A percentile compares a stretch with the other conserved stretches of the same genome.
Conservation (phyloP, 2,888 invertebrate species). For the Meteorus colon region DNA sequence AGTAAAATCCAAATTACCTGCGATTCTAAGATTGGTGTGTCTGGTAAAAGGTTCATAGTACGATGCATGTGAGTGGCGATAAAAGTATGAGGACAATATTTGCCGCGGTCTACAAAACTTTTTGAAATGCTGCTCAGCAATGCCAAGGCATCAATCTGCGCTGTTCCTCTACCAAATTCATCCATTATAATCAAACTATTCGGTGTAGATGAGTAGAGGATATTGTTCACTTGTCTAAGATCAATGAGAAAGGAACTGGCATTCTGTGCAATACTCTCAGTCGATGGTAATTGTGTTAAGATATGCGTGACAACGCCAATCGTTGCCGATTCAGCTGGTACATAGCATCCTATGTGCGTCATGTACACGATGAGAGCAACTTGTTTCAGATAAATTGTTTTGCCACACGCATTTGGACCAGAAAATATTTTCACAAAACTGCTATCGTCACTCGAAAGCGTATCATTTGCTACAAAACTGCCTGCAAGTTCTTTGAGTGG, state of each 20-base stretch:
- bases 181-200: constrained; percentile 87
- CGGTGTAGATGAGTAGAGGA: constrained; percentile 79
- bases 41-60: constrained; percentile 77
- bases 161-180: constrained; percentile 92
- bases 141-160: constrained; percentile 83
- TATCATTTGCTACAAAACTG: constrained; percentile 84
- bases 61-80: constrained; percentile 86
- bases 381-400: constrained; percentile 93
- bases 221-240: constrained; percentile 86
- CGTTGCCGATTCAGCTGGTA: constrained; percentile 85
- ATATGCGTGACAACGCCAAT: constrained; percentile 85
- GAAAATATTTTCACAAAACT: constrained; percentile 85
- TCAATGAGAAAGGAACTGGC: constrained; percentile 92
- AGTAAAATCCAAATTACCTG: constrained; percentile 72
- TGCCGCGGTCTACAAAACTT: constrained; percentile 78
- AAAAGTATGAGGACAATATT: constrained; percentile 82
- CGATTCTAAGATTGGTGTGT: constrained; percentile 75
- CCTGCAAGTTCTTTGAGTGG: constrained; percentile 82
- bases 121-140: constrained; percentile 82
- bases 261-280: constrained; percentile 85
- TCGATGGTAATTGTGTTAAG: constrained; percentile 83
- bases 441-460: constrained; percentile 76
- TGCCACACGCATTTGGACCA: constrained; percentile 94
- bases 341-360: constrained; percentile 92
- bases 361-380: constrained; percentile 86